phyloP scores from a whole-genome alignment of 2,888 invertebrate genomes.

The Bhutanitis thaidina region DNA sequence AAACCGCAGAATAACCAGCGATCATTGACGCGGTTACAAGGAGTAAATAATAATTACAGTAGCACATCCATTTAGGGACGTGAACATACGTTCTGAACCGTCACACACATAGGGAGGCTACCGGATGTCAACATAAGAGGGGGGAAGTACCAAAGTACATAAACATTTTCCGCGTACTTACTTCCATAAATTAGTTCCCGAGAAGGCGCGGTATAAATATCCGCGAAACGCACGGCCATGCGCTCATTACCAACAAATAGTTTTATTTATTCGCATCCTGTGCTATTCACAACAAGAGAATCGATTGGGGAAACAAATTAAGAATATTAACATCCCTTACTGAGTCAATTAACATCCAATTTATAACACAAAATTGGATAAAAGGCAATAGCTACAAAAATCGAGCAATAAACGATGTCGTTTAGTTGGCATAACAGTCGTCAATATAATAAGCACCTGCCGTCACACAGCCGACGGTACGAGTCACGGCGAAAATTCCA shows the following conservation, averaged over 20 bases:
- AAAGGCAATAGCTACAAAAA: not conserved
- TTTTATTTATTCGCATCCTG: slow-evolving; percentile 41
- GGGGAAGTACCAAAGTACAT: slow-evolving; percentile 59
- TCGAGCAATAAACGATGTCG: slow-evolving; percentile 30
- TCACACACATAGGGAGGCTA: slow-evolving; percentile 41
- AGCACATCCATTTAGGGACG: slow-evolving; percentile 26
- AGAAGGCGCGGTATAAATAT: slow-evolving; percentile 75
- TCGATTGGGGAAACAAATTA: not conserved
- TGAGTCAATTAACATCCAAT: not conserved
- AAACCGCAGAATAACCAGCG: slow-evolving; percentile 7
- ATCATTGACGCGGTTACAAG: slow-evolving; percentile 10
- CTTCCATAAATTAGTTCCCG: slow-evolving; percentile 78
- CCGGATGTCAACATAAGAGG: slow-evolving; percentile 65
- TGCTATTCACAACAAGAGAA: slow-evolving; percentile 6
- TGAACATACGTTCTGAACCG: slow-evolving; percentile 29
- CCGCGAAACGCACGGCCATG: slow-evolving; percentile 62
- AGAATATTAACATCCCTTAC: not conserved
- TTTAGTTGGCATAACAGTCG: slow-evolving; percentile 49
- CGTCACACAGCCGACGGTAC: slow-evolving; percentile 39
- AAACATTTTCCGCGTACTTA: slow-evolving; percentile 79
- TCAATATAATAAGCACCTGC: slow-evolving; percentile 62
- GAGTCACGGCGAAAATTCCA: slow-evolving; percentile 55
- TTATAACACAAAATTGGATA: not conserved
- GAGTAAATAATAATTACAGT: slow-evolving; percentile 26
- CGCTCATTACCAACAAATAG: slow-evolving; percentile 74